Percentiles rank a stretch among this genome's conserved stretches.
phyloP scores from a whole-genome alignment of 2,113 vertebrate species.

The Xiphorhynchus elegans region DNA sequence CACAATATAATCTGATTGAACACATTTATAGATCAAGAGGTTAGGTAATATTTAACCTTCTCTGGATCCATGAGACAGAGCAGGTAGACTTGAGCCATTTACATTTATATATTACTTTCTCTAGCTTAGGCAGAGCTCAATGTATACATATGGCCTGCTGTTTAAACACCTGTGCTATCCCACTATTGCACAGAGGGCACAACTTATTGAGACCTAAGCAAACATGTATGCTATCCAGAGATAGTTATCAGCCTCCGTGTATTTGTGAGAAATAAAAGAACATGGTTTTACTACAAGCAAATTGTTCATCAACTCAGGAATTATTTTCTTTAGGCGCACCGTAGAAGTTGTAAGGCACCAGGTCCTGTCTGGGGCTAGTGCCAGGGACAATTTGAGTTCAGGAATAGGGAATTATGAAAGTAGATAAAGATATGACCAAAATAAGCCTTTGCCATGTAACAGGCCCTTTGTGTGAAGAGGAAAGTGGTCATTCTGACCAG shows the following conservation, averaged over 20 bases:
- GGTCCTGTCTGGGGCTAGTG: no score
- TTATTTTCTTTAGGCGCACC: no score
- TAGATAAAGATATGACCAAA: no score
- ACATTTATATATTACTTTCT: not conserved
- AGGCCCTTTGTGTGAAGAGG: no score
- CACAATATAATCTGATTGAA: not conserved
- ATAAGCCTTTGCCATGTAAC: no score
- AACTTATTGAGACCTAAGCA: rapidly evolving
- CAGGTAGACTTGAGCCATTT: not conserved
- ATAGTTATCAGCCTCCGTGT: not conserved
- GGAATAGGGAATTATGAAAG: no score
- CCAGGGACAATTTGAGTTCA: no score
- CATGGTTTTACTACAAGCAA: no score
- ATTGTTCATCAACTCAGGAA: no score
- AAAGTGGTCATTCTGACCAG: no score
- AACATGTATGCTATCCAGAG: not conserved
- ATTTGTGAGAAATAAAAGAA: no score
- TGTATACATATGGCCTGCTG: not conserved
- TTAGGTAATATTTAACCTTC: not conserved
- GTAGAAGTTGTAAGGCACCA: no score
- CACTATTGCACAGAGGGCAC: not conserved
- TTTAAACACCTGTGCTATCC: not conserved
- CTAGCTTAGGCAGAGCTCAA: not conserved
- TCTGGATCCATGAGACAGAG: not conserved
- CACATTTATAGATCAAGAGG: not conserved